Evolutionary conservation across 2,797 vertebrate genomes (phyloP).

Genomic region (Orientallactaga sibirica): DNA sequence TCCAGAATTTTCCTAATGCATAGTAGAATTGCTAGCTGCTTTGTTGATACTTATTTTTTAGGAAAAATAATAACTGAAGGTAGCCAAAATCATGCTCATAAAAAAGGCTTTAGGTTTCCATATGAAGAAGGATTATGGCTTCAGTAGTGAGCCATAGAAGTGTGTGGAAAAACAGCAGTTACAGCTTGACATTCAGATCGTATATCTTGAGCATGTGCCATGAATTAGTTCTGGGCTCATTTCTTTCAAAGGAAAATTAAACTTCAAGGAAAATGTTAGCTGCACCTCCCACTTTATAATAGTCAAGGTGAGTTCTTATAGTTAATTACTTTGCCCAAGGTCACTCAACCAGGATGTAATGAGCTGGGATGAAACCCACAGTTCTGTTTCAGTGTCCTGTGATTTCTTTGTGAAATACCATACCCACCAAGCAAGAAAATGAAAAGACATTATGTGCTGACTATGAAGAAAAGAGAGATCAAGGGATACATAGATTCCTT

Average conservation of each 20-base stretch:
- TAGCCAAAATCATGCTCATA: background rate
- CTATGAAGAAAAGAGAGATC: background rate
- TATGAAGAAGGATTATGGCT: background rate
- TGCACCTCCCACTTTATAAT: no score
- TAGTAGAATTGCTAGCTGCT: background rate
- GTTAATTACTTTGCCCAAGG: background rate
- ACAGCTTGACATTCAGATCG: background rate
- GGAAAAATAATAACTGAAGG: background rate
- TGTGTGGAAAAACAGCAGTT: background rate
- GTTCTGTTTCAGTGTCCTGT: background rate
- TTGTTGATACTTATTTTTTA: background rate
- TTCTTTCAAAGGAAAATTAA: background rate
- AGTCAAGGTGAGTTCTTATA: background rate
- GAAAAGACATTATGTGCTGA: background rate
- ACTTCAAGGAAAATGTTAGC: background rate
- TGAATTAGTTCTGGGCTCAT: background rate
- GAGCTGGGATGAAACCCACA: background rate
- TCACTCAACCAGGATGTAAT: background rate
- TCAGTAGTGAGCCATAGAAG: background rate
- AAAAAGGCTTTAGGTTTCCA: conserved; percentile 13
- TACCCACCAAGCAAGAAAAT: background rate
- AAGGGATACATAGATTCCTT: background rate
- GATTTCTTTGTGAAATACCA: background rate
- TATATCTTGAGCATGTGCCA: background rate
- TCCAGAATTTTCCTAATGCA: background rate